These are phyloP conservation scores for Centropyge bicolor DNA, from an alignment of 2,797 vertebrate genomes.

Conservation along the genomic window DNA sequence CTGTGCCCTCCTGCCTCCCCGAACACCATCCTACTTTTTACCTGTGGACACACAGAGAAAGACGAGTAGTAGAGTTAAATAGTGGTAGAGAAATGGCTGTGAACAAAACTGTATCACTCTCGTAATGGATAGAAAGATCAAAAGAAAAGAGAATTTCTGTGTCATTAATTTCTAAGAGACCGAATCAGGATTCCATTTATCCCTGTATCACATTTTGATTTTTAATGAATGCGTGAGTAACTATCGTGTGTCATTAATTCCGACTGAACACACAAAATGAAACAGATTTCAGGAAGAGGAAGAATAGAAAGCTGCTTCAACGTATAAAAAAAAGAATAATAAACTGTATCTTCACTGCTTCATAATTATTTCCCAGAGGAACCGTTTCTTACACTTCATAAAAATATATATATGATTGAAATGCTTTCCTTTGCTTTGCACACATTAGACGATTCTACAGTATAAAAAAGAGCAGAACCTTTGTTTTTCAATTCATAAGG, in stretches of 20 bases:
- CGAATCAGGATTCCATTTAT: neutral
- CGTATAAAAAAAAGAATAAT: neutral
- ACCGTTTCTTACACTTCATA: neutral
- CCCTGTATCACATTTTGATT: neutral
- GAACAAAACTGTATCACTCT: neutral
- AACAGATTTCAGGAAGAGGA: neutral
- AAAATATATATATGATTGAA: neutral
- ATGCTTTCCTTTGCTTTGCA: neutral
- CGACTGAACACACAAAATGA: neutral
- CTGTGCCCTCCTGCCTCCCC: conserved; percentile 93
- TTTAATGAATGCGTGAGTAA: neutral
- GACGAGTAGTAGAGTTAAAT: conserved; percentile 25
- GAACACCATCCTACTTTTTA: conserved; percentile 95
- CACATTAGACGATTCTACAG: neutral
- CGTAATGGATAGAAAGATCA: neutral
- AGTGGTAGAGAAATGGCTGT: neutral
- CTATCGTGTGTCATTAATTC: neutral
- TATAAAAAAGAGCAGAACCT: neutral
- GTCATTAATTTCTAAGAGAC: neutral
- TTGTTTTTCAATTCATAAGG: neutral
- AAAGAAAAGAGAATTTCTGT: neutral
- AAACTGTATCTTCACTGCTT: neutral
- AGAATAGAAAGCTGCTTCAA: neutral
- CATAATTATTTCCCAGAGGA: neutral
- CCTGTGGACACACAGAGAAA: conserved; percentile 84